Conservation (phyloP, 2,113 vertebrate genomes). For the Chloebia gouldiae region DNA sequence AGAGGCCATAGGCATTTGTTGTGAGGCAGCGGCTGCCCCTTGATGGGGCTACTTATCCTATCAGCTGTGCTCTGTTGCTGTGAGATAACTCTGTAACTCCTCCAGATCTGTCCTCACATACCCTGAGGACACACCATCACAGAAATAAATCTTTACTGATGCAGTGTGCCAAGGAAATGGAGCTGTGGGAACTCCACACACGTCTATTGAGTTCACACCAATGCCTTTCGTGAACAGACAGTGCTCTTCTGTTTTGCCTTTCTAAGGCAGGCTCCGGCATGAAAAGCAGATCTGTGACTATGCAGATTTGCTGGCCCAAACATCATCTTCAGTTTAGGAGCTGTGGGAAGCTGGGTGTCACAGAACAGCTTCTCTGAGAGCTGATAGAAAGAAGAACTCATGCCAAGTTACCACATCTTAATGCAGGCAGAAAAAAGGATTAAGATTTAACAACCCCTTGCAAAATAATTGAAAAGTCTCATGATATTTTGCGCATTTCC, state of each 20-base stretch:
- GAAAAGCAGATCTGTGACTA: slow-evolving; percentile 46
- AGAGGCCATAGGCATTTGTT: not conserved
- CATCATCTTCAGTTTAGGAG: not conserved
- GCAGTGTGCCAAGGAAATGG: not conserved
- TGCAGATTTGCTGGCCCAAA: slow-evolving; percentile 45
- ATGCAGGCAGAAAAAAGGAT: slow-evolving; percentile 30
- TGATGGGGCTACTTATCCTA: not conserved
- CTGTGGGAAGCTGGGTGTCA: slow-evolving; percentile 29
- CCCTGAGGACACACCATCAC: not conserved
- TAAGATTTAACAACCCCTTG: not conserved
- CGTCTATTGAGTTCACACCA: not conserved
- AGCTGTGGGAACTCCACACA: not conserved
- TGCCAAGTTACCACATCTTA: slow-evolving; percentile 12
- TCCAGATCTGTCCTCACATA: slow-evolving; percentile 16
- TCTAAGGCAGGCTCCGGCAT: not conserved
- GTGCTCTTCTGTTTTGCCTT: slow-evolving; percentile 31
- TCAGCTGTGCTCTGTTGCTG: not conserved
- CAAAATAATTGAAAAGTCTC: slow-evolving; percentile 2
- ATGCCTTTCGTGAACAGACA: not conserved
- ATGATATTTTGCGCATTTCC: not conserved
- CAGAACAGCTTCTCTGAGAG: not conserved
- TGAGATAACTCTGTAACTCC: slow-evolving; percentile 14
- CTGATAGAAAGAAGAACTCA: not conserved
- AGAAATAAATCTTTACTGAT: not conserved
- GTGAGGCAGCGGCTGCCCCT: not conserved